Evolutionary conservation across 2,797 vertebrate genomes (phyloP).

Genomic region (Amazona ochrocephala): DNA sequence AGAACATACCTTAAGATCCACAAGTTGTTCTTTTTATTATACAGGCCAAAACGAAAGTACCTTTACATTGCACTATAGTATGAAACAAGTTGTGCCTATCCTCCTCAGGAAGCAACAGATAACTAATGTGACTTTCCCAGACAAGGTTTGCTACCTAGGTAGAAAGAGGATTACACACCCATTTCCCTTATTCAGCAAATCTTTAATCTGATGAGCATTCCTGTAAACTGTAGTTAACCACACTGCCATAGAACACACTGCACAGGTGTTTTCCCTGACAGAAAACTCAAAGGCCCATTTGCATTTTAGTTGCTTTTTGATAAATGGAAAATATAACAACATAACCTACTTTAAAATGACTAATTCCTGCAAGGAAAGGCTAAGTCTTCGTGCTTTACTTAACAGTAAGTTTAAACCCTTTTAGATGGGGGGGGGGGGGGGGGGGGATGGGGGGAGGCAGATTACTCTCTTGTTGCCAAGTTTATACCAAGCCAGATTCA

Average conservation of each 20-base stretch:
- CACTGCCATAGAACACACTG: not conserved
- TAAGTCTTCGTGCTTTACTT: not conserved
- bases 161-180: not conserved
- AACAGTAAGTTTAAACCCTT: not conserved
- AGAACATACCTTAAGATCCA: not conserved
- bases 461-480: not conserved
- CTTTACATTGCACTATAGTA: not conserved
- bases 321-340: slow-evolving; percentile 36
- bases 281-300: slow-evolving; percentile 27
- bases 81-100: not conserved
- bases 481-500: not conserved
- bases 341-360: slow-evolving; percentile 30
- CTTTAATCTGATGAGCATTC: slow-evolving; percentile 52
- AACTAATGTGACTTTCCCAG: not conserved
- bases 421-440: not conserved
- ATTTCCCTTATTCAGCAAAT: slow-evolving; percentile 28
- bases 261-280: slow-evolving; percentile 46
- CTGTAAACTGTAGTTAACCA: slow-evolving; percentile 34
- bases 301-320: slow-evolving; percentile 57
- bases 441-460: not conserved
- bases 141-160: not conserved
- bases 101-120: not conserved
- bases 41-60: not conserved
- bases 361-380: slow-evolving; percentile 55
- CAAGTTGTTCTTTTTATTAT: not conserved